phyloP scores from a whole-genome alignment of 1,140 invertebrate genomes.

The Pachypsylla venusta region DNA sequence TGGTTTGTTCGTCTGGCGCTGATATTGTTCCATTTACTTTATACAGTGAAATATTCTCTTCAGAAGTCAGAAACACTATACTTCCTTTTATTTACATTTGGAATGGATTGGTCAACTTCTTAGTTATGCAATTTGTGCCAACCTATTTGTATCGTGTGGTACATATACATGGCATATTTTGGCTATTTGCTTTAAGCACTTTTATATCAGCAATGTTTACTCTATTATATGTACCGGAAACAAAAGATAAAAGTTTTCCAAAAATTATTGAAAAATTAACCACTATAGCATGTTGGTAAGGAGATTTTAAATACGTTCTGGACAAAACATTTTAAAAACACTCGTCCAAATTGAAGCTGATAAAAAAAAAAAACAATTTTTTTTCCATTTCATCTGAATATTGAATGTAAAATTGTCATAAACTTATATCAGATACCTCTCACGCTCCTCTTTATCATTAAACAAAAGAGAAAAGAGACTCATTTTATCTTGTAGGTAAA shows the following conservation, averaged over 20 bases:
- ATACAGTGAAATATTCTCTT: neutral
- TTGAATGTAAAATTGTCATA: too few species aligned
- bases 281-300: neutral
- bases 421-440: too few species aligned
- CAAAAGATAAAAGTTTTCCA: neutral
- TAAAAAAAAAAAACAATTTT: too few species aligned
- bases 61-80: conserved; percentile 1
- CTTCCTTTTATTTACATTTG: neutral
- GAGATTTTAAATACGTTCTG: too few species aligned
- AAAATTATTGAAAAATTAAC: neutral
- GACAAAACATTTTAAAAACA: too few species aligned
- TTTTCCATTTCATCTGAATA: too few species aligned
- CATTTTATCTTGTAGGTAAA: too few species aligned
- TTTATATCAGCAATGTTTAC: neutral
- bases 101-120: neutral
- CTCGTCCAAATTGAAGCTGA: too few species aligned
- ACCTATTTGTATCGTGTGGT: neutral
- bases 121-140: neutral
- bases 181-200: neutral
- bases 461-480: too few species aligned
- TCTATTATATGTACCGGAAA: neutral
- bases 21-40: neutral
- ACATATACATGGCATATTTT: neutral
- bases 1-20: neutral
- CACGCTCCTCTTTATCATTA: too few species aligned